Base-by-base conservation (phyloP, 2,888 invertebrate genomes). In the Cerastoderma edule region DNA sequence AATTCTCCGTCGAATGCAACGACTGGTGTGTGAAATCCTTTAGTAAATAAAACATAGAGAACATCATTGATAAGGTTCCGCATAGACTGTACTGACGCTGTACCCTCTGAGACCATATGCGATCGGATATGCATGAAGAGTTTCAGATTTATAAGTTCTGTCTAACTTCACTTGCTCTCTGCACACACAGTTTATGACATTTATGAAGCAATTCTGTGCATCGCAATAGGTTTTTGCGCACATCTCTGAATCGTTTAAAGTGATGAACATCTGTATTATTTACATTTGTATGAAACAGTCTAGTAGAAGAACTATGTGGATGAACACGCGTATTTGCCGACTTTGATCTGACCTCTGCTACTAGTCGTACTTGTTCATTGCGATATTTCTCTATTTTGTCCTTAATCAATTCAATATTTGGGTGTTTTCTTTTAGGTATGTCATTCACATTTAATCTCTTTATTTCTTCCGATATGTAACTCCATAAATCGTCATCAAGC, bases 111-210 rank as follows among this genome's bases (percentile, higher is more conserved):
- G 65, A 16, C 35, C 72, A 66, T 66, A 77, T 10, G 66, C 72
- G 0, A 79, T 48, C 10, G 79, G 75, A 30, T 63, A 64, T 0
- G 71, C 65, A 70, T 75, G 57, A 10, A 67, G 72, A 32, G 63
- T 13, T 57, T 77, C 77, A 16, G 72, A 39, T 33, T 70, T 75
- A 39, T 72, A 35, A 0, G 63, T 10, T 56, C 77, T 72, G 48
- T 80, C 75, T 13, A 16, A 77, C 72, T 64, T 80, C 80, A n/a
- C 35, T 71, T 57, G 79, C 79, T 44, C 44, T 73, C 33, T 63
- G 46, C 8, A 32, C 33, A 30, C 63, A 53, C 5, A 67, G 19
- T 33, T 44, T 54, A 50, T 73, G 53, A 53, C 60, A 48, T n/a
- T 67, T 39, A 33, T 10, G 8, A 10, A 60, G 13, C 8, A 60